phyloP scores from a whole-genome alignment of 92 coral and sea anemone genomes.

The Heteractis magnifica region DNA sequence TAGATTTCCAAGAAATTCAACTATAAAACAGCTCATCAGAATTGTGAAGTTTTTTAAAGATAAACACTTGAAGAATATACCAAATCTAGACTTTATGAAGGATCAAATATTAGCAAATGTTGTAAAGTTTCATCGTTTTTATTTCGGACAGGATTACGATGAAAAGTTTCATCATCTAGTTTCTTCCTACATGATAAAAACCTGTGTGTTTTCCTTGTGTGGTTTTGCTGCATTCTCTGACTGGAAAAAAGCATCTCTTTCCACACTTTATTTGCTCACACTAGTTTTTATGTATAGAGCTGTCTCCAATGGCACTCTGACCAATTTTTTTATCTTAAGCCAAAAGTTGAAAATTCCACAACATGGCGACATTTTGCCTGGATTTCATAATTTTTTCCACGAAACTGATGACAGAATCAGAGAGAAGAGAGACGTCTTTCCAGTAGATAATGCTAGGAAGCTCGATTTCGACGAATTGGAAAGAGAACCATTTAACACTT shows the following conservation, averaged over 20 bases:
- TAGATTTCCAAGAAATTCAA: slow-evolving; percentile 36
- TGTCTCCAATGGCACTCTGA: slow-evolving; percentile 3
- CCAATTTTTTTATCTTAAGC: slow-evolving; percentile 19
- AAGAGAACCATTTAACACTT: slow-evolving; percentile 12
- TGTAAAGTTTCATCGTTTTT: not conserved
- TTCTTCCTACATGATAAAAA: slow-evolving; percentile 30
- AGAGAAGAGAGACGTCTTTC: not conserved
- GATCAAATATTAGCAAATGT: not conserved
- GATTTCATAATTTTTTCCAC: slow-evolving; percentile 25
- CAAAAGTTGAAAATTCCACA: slow-evolving; percentile 36
- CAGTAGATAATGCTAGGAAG: not conserved
- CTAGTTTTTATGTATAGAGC: slow-evolving; percentile 13
- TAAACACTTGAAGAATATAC: slow-evolving; percentile 17
- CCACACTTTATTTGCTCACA: slow-evolving; percentile 11
- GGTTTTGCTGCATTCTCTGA: slow-evolving; percentile 19
- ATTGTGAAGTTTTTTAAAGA: slow-evolving; percentile 23
- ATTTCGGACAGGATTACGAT: slow-evolving; percentile 18
- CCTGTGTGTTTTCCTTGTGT: slow-evolving; percentile 31
- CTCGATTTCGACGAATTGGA: slow-evolving; percentile 8
- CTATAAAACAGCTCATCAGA: slow-evolving; percentile 29
- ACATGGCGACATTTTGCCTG: slow-evolving; percentile 28
- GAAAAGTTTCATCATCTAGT: slow-evolving; percentile 31
- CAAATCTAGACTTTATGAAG: slow-evolving; percentile 25
- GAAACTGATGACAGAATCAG: slow-evolving; percentile 14
- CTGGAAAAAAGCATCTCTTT: slow-evolving; percentile 30